phyloP scores from a whole-genome alignment of 2,113 vertebrate species.

The Mastomys natalensis region DNA sequence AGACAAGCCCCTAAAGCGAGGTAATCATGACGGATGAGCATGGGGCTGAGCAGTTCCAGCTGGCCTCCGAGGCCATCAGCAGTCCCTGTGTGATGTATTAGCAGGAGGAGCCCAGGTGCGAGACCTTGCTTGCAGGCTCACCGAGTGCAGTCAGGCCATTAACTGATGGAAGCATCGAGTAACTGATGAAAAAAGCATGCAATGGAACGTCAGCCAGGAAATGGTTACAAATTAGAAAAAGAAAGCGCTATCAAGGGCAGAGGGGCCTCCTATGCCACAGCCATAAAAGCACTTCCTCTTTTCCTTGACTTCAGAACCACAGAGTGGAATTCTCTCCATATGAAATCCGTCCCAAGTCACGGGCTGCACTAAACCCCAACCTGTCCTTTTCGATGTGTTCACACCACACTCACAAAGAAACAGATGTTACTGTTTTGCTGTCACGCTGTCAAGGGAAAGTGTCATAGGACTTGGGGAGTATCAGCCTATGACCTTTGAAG shows the following conservation, averaged over 20 bases:
- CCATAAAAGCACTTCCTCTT: constrained; percentile 83
- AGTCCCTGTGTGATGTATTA: constrained; percentile 68
- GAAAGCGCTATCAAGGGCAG: constrained; percentile 64
- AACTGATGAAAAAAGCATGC: constrained; percentile 73
- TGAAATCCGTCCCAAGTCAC: constrained; percentile 69
- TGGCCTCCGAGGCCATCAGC: constrained; percentile 74
- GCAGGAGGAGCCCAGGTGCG: constrained; percentile 71
- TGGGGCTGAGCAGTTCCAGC: constrained; percentile 80
- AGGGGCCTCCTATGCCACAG: constrained; percentile 80
- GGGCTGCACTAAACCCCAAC: constrained; percentile 39
- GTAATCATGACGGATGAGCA: constrained; percentile 77
- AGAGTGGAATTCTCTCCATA: constrained; percentile 79
- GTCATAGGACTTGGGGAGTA: constrained; percentile 1
- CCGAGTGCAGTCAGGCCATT: neutral
- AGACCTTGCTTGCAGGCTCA: constrained; percentile 70
- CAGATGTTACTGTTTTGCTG: constrained; percentile 65
- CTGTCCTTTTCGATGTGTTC: constrained; percentile 40
- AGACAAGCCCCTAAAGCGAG: constrained; percentile 71
- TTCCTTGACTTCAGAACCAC: constrained; percentile 81
- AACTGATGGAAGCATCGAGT: constrained; percentile 61
- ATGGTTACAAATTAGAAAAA: constrained; percentile 83
- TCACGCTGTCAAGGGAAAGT: constrained; percentile 64
- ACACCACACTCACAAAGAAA: constrained; percentile 52
- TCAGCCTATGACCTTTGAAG: constrained; percentile 17
- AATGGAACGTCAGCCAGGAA: constrained; percentile 73